These are phyloP conservation scores for Heptranchias perlo DNA, from an alignment of 2,113 vertebrate species.

Conservation along the genomic window DNA sequence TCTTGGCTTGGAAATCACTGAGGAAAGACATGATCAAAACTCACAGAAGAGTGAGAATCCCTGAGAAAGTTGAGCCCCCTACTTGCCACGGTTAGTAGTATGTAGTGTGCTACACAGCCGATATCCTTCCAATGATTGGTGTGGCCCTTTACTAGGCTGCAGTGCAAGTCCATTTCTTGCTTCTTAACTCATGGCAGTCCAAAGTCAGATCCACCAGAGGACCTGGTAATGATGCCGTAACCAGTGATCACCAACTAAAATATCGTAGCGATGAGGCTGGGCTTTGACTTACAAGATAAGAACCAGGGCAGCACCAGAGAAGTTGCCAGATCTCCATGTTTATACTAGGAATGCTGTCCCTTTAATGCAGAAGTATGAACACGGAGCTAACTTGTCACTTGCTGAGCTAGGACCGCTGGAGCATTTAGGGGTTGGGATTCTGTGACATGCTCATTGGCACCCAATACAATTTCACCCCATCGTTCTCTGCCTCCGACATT, in stretches of 20 bases:
- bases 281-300: not conserved
- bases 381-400: not conserved
- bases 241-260: not conserved
- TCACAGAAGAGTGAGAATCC: no score
- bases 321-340: not conserved
- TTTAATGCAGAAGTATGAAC: not conserved
- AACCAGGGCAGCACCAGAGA: not conserved
- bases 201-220: not conserved
- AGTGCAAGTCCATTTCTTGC: not conserved
- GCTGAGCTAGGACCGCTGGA: not conserved
- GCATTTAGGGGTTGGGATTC: not conserved
- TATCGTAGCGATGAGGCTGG: no score
- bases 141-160: not conserved
- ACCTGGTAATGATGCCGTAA: not conserved
- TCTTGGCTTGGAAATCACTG: no score
- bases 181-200: not conserved
- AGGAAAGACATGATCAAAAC: no score
- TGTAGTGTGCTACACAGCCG: not conserved
- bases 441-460: not conserved
- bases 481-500: not conserved
- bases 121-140: not conserved
- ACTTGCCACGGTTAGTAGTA: not conserved
- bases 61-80: no score
- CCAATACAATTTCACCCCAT: not conserved
- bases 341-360: not conserved